These are phyloP conservation scores for Aricia agestis DNA, from an alignment of 1,140 invertebrate species.

Conservation along the genomic window DNA sequence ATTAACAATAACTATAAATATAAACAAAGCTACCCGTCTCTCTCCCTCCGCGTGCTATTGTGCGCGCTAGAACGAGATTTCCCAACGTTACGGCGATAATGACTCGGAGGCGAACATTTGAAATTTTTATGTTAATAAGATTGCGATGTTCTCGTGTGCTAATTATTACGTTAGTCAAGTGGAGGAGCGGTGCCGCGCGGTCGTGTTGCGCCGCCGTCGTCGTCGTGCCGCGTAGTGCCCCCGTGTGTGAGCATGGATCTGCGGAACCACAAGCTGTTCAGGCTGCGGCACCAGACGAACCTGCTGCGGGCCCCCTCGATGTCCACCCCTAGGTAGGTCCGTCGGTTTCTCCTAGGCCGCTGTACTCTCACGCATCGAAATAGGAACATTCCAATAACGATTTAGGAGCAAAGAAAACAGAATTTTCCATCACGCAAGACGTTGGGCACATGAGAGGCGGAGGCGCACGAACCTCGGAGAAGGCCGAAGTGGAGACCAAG, in stretches of 20 bases:
- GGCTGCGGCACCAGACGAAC: constrained; percentile 45
- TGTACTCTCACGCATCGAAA: background rate
- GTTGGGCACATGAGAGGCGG: too few relatives aligned
- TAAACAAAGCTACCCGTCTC: background rate
- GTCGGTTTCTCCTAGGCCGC: background rate
- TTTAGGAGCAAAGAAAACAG: background rate
- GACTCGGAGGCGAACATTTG: constrained; percentile 64
- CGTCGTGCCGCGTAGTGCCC: constrained; percentile 29
- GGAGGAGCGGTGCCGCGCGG: constrained; percentile 56
- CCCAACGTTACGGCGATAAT: constrained; percentile 45
- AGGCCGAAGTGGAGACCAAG: too few relatives aligned
- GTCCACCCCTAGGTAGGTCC: constrained; percentile 58
- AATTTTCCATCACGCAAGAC: background rate
- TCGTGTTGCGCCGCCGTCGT: constrained; percentile 43
- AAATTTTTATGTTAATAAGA: constrained; percentile 73
- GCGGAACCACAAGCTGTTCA: constrained; percentile 55
- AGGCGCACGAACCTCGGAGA: too few relatives aligned
- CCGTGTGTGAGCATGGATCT: constrained; percentile 58
- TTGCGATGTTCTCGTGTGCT: constrained; percentile 60
- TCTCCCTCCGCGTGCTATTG: constrained; percentile 19
- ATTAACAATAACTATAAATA: background rate
- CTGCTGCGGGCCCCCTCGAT: constrained; percentile 55
- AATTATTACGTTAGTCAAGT: constrained; percentile 63
- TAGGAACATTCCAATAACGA: background rate
- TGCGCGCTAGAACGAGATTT: constrained; percentile 44